Conservation (phyloP, 2,888 invertebrate species). For the Melanophora roralis region DNA sequence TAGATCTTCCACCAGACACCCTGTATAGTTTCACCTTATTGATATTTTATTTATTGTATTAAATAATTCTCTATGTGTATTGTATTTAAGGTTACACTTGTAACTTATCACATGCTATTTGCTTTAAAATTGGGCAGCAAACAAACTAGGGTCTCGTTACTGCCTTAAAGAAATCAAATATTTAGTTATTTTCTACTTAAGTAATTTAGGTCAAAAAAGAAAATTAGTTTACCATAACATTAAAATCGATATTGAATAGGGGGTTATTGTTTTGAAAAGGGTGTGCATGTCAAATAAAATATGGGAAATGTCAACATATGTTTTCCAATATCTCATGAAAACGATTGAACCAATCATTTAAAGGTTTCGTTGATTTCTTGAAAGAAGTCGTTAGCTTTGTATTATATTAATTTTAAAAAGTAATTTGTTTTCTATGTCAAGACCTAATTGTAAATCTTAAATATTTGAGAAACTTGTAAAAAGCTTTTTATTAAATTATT, state of each 20-base stretch:
- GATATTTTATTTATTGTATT: too few species aligned
- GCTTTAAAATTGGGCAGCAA: background rate
- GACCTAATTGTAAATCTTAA: too few species aligned
- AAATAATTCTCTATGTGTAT: slow-evolving; percentile 10
- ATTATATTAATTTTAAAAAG: too few species aligned
- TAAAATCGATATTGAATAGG: slow-evolving; percentile 37
- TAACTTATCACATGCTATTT: slow-evolving; percentile 30
- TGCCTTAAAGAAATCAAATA: background rate
- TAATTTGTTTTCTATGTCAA: too few species aligned
- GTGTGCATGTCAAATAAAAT: background rate
- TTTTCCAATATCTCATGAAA: background rate
- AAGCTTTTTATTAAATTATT: too few species aligned
- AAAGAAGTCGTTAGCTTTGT: too few species aligned
- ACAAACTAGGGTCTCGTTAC: background rate
- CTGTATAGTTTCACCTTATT: too few species aligned
- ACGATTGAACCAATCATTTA: too few species aligned
- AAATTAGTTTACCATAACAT: slow-evolving; percentile 23
- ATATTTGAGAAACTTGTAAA: too few species aligned
- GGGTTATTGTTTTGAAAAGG: background rate
- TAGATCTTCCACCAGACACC: too few species aligned
- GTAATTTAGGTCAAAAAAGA: background rate
- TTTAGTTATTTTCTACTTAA: background rate
- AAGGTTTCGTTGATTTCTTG: too few species aligned
- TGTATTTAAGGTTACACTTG: slow-evolving; percentile 41
- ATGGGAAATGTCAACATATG: slow-evolving; percentile 26